These are phyloP conservation scores for Myrmophylax atrothorax DNA, from an alignment of 2,113 vertebrate species.

Conservation along the genomic window DNA sequence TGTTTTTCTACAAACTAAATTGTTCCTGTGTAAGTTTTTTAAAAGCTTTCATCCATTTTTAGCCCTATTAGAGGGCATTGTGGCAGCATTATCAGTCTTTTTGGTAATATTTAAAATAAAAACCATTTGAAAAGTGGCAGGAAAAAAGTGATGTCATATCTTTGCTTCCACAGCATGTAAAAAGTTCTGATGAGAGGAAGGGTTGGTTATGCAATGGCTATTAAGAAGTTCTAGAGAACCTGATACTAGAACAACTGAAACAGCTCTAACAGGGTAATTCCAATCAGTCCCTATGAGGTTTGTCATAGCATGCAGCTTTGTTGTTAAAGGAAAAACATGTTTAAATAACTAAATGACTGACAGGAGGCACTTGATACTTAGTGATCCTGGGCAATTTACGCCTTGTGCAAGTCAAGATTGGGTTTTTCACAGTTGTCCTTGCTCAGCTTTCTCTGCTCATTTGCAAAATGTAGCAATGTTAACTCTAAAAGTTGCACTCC, in stretches of 20 bases:
- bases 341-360: background rate
- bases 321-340: background rate
- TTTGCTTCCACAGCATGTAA: background rate
- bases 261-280: background rate
- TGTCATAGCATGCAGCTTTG: background rate
- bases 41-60: background rate
- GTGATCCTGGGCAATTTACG: background rate
- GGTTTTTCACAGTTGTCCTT: background rate
- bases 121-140: background rate
- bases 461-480: background rate
- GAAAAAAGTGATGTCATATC: background rate
- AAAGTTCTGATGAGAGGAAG: background rate
- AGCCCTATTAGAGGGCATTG: background rate
- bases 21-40: background rate
- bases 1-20: background rate
- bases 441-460: background rate
- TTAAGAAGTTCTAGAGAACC: background rate
- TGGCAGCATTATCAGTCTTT: background rate
- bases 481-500: background rate
- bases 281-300: background rate
- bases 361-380: background rate
- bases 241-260: background rate
- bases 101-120: background rate
- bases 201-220: background rate
- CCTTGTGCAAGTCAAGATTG: background rate